phyloP scores from a whole-genome alignment of 1,140 invertebrate genomes.

The Melipona quadrifasciata region DNA sequence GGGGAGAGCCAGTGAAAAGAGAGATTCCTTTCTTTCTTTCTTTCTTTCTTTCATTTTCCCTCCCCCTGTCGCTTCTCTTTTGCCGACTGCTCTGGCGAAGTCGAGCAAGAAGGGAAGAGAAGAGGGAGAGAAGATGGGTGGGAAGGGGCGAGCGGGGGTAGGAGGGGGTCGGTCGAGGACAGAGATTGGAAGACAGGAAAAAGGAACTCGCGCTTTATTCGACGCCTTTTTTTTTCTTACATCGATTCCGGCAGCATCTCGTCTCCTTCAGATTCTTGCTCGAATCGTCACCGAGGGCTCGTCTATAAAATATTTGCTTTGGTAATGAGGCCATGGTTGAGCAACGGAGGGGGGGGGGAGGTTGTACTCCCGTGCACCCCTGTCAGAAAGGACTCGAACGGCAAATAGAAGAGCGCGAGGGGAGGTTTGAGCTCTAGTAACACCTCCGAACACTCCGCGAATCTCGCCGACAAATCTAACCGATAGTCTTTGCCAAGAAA shows the following conservation, averaged over 20 bases:
- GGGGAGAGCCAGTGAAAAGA: slow-evolving; percentile 69
- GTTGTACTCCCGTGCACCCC: slow-evolving; percentile 38
- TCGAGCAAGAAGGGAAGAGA: no score
- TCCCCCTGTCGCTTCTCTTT: not conserved
- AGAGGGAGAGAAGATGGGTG: no score
- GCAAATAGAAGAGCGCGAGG: slow-evolving; percentile 76
- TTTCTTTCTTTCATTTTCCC: slow-evolving; percentile 45
- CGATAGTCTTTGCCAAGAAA: slow-evolving; percentile 57
- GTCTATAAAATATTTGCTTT: slow-evolving; percentile 83
- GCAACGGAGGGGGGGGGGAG: slow-evolving; percentile 43
- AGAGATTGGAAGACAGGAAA: slow-evolving; percentile 73
- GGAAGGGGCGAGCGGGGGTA: no score
- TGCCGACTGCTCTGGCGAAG: not conserved
- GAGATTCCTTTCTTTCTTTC: slow-evolving; percentile 72
- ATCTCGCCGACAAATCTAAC: slow-evolving; percentile 59
- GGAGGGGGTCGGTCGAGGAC: slow-evolving; percentile 20
- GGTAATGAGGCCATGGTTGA: slow-evolving; percentile 81
- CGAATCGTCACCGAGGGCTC: slow-evolving; percentile 67
- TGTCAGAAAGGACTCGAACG: slow-evolving; percentile 72
- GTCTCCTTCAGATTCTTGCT: slow-evolving; percentile 52
- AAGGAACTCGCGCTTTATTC: slow-evolving; percentile 71
- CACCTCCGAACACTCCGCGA: slow-evolving; percentile 68
- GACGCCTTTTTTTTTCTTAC: slow-evolving; percentile 71
- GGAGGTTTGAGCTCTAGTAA: slow-evolving; percentile 73
- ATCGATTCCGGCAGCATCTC: slow-evolving; percentile 60